Percentiles rank a stretch among this genome's conserved stretches.
Evolutionary conservation across 2,888 invertebrate species (phyloP).

Genomic region (Cynaeus angustus): DNA sequence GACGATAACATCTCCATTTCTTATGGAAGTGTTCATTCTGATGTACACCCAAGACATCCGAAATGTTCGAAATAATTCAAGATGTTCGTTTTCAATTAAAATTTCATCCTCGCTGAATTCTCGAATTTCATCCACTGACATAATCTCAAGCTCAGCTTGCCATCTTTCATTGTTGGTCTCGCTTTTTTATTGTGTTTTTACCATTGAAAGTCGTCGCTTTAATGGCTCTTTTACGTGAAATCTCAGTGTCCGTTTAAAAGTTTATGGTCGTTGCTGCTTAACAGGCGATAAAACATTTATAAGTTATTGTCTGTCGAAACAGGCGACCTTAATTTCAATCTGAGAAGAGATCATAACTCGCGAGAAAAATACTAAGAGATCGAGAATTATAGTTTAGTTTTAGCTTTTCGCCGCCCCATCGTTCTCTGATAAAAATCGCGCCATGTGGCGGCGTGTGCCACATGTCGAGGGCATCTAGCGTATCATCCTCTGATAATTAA

Average conservation of each 20-base stretch:
- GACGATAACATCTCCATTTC: conserved; percentile 7
- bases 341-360: neutral
- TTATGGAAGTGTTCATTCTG: neutral
- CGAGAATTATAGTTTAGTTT: neutral
- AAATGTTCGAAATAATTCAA: conserved; percentile 29
- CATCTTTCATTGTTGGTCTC: conserved; percentile 35
- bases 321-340: conserved; percentile 15
- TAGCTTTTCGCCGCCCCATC: neutral
- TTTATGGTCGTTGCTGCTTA: conserved; percentile 34
- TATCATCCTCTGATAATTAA: conserved; percentile 34
- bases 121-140: conserved; percentile 37
- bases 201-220: conserved; percentile 33
- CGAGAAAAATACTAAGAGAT: neutral
- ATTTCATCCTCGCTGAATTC: conserved; percentile 15
- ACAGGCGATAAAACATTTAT: conserved; percentile 26
- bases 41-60: neutral
- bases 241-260: conserved; percentile 38
- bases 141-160: conserved; percentile 23
- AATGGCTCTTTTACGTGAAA: conserved; percentile 46
- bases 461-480: conserved; percentile 32
- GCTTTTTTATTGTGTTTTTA: conserved; percentile 37
- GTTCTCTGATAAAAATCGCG: conserved; percentile 22
- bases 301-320: conserved; percentile 23
- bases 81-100: conserved; percentile 31
- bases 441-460: conserved; percentile 28